Conservation (phyloP, 2,888 invertebrate species). For the Aspidapion aeneum region DNA sequence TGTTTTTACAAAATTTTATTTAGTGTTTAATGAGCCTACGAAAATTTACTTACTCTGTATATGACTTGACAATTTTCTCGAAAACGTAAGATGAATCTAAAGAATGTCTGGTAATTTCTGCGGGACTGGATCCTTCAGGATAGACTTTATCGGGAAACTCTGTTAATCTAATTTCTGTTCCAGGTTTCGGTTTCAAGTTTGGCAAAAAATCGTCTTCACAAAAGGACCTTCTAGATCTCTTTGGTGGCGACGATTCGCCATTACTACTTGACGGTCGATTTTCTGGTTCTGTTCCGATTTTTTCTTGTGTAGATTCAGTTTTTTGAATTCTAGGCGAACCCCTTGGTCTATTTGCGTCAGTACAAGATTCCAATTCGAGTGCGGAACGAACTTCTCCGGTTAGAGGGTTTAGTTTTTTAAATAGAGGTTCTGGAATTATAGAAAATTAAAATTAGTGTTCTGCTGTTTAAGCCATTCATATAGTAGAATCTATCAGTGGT, state of each 20-base stretch:
- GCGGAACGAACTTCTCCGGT: conserved; percentile 77
- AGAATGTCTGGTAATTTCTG: conserved; percentile 82
- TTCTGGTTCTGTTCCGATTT: conserved; percentile 5
- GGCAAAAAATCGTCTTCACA: conserved; percentile 77
- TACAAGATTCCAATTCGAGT: conserved; percentile 70
- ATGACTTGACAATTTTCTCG: conserved; percentile 57
- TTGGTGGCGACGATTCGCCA: conserved; percentile 24
- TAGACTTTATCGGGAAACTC: conserved; percentile 70
- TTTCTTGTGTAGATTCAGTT: conserved; percentile 7
- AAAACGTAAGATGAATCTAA: conserved; percentile 76
- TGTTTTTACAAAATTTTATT: too few species aligned
- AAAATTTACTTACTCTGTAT: conserved; percentile 57
- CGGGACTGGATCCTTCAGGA: conserved; percentile 74
- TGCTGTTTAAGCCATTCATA: too few species aligned
- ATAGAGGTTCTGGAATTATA: conserved; percentile 53
- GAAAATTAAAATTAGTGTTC: too few species aligned
- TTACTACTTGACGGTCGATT: neutral
- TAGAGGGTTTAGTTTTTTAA: conserved; percentile 63
- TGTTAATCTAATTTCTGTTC: conserved; percentile 78
- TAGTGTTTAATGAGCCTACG: too few species aligned
- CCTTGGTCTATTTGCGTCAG: conserved; percentile 66
- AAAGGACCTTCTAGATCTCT: conserved; percentile 45
- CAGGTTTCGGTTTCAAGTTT: conserved; percentile 72
- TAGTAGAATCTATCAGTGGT: too few species aligned
- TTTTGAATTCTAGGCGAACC: conserved; percentile 39